Evolutionary conservation across 2,113 vertebrate species (phyloP).

Genomic region (Xiphorhynchus elegans): DNA sequence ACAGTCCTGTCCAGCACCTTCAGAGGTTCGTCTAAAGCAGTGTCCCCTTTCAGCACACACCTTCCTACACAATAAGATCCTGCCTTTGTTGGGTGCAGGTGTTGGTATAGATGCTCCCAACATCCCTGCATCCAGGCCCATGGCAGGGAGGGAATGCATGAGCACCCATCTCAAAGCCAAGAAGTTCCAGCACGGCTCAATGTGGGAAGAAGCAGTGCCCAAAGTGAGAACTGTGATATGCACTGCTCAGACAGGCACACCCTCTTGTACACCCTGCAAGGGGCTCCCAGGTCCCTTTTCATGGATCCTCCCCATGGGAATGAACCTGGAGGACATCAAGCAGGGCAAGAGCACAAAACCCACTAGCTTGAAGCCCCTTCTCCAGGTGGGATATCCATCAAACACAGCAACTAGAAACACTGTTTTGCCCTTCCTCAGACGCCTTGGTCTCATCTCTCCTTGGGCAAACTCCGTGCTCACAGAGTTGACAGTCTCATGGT

Average conservation of each 20-base stretch:
- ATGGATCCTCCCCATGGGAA: fast-evolving
- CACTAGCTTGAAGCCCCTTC: background rate
- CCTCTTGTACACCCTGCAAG: background rate
- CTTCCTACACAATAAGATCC: background rate
- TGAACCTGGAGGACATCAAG: background rate
- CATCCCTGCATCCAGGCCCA: background rate
- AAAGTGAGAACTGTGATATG: background rate
- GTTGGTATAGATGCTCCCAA: background rate
- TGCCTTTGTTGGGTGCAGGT: background rate
- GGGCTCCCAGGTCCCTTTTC: background rate
- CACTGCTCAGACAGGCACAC: background rate
- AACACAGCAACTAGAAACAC: background rate
- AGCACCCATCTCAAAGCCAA: background rate
- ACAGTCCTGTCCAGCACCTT: background rate
- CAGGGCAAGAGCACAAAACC: background rate
- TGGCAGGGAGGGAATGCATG: fast-evolving
- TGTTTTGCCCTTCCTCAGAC: background rate
- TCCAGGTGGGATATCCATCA: background rate
- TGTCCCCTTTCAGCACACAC: fast-evolving
- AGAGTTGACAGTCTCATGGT: background rate
- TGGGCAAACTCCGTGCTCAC: fast-evolving
- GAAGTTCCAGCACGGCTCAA: background rate
- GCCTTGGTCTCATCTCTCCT: fast-evolving
- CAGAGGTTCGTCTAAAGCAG: background rate
- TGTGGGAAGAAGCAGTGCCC: fast-evolving